Evolutionary conservation across 2,113 vertebrate species (phyloP), one percentile per base, ranked within the genome.

Genomic region (Bubalus kerabau): DNA sequence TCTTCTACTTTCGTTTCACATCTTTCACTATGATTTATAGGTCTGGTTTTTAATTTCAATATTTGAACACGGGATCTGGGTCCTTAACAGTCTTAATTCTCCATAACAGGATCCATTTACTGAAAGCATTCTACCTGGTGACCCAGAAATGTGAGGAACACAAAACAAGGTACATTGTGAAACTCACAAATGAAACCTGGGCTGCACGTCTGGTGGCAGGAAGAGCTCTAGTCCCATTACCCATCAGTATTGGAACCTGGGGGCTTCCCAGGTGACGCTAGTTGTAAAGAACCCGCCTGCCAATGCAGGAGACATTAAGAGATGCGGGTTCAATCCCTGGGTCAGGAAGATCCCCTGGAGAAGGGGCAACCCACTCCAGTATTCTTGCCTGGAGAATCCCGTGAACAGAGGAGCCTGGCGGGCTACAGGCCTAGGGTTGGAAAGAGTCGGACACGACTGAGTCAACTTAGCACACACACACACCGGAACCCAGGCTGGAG

Each of bases 71-170:
- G 30, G 91, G 74, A 67, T 40, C 50, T 97, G 36, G 83, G 32
- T 67, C 87, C 52, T 92, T 87, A 80, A 57, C 2, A 40, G 19
- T 54, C 67, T 92, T 40, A 78, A 0, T 97, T 98, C 91, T 98
- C 64, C 90, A 0, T 87, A 97, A 54, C 59, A 99, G 98, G 97
- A 99, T 96, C 95, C 99, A 24, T 97, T 99, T 92, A 95, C 97
- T 16, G 84, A 85, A 98, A 99, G 94, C 98, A 98, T 97, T 99
- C 98, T 2, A 67, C 94, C 64, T 98, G 96, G 64, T 99, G 99
- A 98, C 98, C 98, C 5, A 97, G 97, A 5, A 91, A 98, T 16
- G 96, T 99, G 48, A 98, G 26, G 98, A 99, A 96, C 98, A 99
- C 97, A 89, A 98, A 81, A 98, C 98, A 81, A 98, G 94, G 17